Evolutionary conservation across 2,113 vertebrate genomes (phyloP).

Genomic region (Notothenia coriiceps): DNA sequence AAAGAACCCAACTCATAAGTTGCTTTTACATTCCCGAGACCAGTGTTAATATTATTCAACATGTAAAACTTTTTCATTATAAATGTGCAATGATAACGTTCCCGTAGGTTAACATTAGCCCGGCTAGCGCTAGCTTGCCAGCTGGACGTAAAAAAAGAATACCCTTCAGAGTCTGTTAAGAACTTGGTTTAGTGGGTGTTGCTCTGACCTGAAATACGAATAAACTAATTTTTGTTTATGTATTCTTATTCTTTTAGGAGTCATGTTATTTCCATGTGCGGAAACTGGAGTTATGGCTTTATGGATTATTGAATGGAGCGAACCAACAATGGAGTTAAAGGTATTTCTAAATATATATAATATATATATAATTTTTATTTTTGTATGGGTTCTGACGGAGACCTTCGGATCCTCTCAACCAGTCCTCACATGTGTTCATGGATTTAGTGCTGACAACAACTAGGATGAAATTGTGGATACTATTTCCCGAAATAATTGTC

Average conservation of each 20-base stretch:
- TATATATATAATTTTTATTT: not conserved
- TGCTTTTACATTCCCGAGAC: not conserved
- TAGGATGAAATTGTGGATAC: not conserved
- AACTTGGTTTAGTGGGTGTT: conserved; percentile 1
- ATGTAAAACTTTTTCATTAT: conserved; percentile 69
- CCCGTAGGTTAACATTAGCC: not conserved
- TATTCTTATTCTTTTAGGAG: conserved; percentile 27
- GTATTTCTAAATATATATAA: conserved; percentile 34
- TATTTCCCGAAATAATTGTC: not conserved
- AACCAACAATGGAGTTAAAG: conserved; percentile 56
- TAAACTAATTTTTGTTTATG: not conserved
- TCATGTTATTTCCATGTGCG: not conserved
- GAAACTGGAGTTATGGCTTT: conserved; percentile 29
- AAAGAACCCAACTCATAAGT: not conserved
- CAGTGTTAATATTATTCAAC: not conserved
- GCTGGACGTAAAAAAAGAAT: conserved; percentile 22
- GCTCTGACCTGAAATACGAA: not conserved
- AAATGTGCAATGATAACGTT: conserved; percentile 51
- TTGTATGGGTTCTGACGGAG: not conserved
- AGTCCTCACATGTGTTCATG: too few relatives aligned
- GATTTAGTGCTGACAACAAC: not conserved
- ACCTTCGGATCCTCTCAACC: not conserved
- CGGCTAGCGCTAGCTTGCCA: conserved; percentile 44
- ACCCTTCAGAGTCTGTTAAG: not conserved
- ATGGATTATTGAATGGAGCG: conserved; percentile 43